phyloP scores from a whole-genome alignment of 1,140 invertebrate genomes.

The Dreissena rostriformis region DNA sequence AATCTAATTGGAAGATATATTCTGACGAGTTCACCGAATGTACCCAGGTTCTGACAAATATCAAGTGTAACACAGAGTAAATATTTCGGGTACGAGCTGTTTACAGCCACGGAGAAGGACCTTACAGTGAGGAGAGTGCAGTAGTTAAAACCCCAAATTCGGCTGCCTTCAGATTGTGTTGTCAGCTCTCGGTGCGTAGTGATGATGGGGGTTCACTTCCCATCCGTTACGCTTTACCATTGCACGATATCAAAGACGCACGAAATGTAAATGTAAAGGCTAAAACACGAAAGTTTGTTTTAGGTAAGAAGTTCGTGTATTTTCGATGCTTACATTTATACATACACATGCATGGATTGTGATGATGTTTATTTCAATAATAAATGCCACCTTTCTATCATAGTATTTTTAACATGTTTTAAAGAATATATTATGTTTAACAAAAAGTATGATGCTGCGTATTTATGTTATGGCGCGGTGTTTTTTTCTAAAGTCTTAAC shows the following conservation, averaged over 20 bases:
- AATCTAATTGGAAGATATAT: conserved; percentile 12
- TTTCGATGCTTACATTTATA: too few relatives aligned
- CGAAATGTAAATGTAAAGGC: conserved; percentile 29
- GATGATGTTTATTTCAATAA: background rate
- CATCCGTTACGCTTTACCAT: conserved; percentile 1
- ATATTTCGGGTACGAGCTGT: conserved; percentile 31
- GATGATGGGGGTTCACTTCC: background rate
- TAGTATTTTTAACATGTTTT: too few relatives aligned
- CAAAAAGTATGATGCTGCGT: background rate
- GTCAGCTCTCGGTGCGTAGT: background rate
- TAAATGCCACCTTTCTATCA: background rate
- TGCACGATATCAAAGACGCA: background rate
- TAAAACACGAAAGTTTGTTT: conserved; percentile 41
- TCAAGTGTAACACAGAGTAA: conserved; percentile 19
- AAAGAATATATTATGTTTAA: background rate
- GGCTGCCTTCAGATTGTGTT: conserved; percentile 6
- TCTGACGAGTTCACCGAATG: background rate
- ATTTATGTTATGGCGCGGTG: background rate
- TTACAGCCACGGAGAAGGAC: conserved; percentile 23
- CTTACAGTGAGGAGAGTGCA: conserved; percentile 22
- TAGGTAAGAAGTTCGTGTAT: conserved; percentile 34
- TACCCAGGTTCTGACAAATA: background rate
- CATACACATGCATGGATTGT: too few relatives aligned
- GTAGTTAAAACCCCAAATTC: conserved; percentile 26
- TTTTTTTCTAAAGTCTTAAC: background rate